Conservation (phyloP, 2,888 invertebrate species). For the Catocala sponsa region DNA sequence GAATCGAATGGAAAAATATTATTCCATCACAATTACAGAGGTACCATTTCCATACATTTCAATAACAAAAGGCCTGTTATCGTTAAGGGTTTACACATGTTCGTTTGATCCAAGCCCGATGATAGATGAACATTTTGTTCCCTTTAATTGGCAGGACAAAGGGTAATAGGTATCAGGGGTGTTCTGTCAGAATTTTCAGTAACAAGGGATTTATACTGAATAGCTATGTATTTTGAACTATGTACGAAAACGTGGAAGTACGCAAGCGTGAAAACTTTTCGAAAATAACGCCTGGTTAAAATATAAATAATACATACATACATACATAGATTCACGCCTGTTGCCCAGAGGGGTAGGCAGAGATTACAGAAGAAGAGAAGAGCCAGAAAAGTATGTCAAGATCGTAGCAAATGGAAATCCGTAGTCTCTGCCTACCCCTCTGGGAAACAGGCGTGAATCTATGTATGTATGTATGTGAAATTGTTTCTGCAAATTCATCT, state of each 20-base stretch:
- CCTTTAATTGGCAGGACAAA: slow-evolving; percentile 41
- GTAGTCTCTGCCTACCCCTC: too few species aligned
- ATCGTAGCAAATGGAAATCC: too few species aligned
- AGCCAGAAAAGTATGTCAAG: too few species aligned
- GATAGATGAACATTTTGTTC: slow-evolving; percentile 38
- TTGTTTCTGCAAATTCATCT: too few species aligned
- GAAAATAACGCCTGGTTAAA: too few species aligned
- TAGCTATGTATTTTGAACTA: slow-evolving; percentile 8
- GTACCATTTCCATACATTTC: slow-evolving; percentile 48
- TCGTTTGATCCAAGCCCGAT: slow-evolving; percentile 27
- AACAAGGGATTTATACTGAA: slow-evolving; percentile 16
- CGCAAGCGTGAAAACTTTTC: neutral
- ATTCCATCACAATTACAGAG: slow-evolving; percentile 35
- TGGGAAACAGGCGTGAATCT: too few species aligned
- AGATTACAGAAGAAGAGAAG: too few species aligned
- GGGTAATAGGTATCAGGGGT: slow-evolving; percentile 26
- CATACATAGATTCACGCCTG: too few species aligned
- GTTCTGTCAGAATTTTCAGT: slow-evolving; percentile 26
- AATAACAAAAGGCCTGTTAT: slow-evolving; percentile 46
- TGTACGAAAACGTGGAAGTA: neutral
- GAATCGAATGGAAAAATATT: slow-evolving; percentile 29
- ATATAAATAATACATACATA: too few species aligned
- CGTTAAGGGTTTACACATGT: slow-evolving; percentile 37
- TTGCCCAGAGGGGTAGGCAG: too few species aligned
- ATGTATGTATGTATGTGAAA: too few species aligned